Evolutionary conservation across 2,888 invertebrate genomes (phyloP).

Genomic region (Aporophyla nigra): DNA sequence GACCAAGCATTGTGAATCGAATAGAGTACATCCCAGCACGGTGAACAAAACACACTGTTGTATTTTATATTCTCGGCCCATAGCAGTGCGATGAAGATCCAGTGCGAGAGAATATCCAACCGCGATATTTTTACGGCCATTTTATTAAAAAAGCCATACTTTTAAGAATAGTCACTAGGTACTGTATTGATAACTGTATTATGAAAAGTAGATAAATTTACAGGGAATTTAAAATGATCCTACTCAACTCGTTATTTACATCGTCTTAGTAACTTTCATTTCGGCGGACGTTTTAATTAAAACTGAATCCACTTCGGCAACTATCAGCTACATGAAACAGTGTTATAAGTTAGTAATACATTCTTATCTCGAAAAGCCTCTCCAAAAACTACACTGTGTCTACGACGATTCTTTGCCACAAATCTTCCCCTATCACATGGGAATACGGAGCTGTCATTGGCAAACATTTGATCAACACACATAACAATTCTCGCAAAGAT

Average conservation of each 20-base stretch:
- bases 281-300: not conserved
- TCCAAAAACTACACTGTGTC: not conserved
- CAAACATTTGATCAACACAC: slow-evolving; percentile 12
- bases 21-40: no score
- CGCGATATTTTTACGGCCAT: no score
- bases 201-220: not conserved
- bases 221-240: no score
- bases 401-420: not conserved
- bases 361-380: not conserved
- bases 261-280: not conserved
- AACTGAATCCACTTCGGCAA: no score
- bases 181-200: not conserved
- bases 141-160: not conserved
- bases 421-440: not conserved
- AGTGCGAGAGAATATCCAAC: no score
- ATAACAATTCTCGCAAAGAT: not conserved
- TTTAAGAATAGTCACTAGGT: not conserved
- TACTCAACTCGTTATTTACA: no score
- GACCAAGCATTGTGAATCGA: no score
- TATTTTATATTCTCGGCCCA: no score
- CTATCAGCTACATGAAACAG: not conserved
- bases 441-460: slow-evolving; percentile 2
- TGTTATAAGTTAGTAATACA: not conserved
- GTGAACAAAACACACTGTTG: no score
- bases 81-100: no score